Conservation (phyloP, 2,797 vertebrate species). For the Sternarchorhynchus goeldii region DNA sequence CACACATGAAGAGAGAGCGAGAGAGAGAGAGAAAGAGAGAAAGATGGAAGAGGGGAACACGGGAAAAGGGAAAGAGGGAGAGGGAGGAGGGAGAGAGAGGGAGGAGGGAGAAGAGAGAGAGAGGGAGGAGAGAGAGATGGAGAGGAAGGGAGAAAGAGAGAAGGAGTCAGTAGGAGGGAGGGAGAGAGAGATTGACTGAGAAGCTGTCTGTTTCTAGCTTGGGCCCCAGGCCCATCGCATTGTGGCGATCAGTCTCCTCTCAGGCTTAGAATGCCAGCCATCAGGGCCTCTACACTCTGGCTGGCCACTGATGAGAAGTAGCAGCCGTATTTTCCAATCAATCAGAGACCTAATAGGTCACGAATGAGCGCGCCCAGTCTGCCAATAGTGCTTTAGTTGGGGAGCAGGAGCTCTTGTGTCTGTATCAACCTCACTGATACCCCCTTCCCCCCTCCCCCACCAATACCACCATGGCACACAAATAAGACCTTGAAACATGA, state of each 20-base stretch:
- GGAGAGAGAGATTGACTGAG: slow-evolving; percentile 40
- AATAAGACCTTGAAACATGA: slow-evolving; percentile 39
- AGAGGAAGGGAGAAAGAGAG: slow-evolving; percentile 16
- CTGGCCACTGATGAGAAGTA: slow-evolving; percentile 74
- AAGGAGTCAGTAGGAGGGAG: slow-evolving; percentile 31
- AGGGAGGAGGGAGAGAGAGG: slow-evolving; percentile 9
- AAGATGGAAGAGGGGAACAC: neutral
- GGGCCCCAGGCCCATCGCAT: slow-evolving; percentile 73
- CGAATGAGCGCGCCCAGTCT: slow-evolving; percentile 71
- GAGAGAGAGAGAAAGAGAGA: slow-evolving; percentile 32
- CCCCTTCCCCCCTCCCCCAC: neutral
- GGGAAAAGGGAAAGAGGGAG: slow-evolving; percentile 25
- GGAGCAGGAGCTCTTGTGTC: slow-evolving; percentile 55
- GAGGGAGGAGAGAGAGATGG: slow-evolving; percentile 37
- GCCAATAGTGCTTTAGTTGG: slow-evolving; percentile 71
- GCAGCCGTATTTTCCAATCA: slow-evolving; percentile 76
- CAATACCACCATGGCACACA: neutral
- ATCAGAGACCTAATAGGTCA: slow-evolving; percentile 81
- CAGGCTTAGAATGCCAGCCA: slow-evolving; percentile 71
- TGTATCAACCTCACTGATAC: slow-evolving; percentile 45
- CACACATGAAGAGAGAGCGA: slow-evolving; percentile 14
- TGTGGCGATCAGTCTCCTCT: slow-evolving; percentile 72
- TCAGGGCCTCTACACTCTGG: slow-evolving; percentile 72
- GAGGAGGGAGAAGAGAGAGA: slow-evolving; percentile 32
- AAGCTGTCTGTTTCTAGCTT: slow-evolving; percentile 59